Evolutionary conservation across 1,140 invertebrate species (phyloP), one percentile per base, ranked within the genome.

Genomic region (Micrasema minimum): DNA sequence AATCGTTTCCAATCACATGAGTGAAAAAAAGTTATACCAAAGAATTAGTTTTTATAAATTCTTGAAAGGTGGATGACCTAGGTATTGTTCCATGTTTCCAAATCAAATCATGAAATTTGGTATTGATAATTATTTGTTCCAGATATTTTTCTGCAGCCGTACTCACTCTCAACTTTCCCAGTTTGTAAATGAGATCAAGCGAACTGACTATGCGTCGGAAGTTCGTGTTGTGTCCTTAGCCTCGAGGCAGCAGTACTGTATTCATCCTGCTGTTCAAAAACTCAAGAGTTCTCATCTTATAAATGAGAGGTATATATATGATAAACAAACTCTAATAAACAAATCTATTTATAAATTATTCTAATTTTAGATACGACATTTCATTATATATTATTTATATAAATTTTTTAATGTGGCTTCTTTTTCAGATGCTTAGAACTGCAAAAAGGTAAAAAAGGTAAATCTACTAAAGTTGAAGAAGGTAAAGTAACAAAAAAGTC

Each of bases 141-240:
- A 97, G 90, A 92, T 99, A 72, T 96, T 92, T 77, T 98, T 95
- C 83, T 96, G 95, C 77, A 98, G 96, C 72, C 87, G 97, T 80
- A 99, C 97, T 31, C 97, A 99, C 85, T 98, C 96, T 7, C 97
- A 99, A 80, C 82, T 99, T 22, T 89, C 93, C 1, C 97, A 99
- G 81, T 96, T 99, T 86, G 89, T 98, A 23, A 87, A 90, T 59
- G 97, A 99, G 87, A 86, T 99, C 0, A 90, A 93, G 72, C 91
- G 91, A 78, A 98, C 94, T 75, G 87, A 89, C 6, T 97, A 92
- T 83, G 86, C 85, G 26, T 81, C 90, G 41, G 81, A 89, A 72
- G 84, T 92, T 16, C 88, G 93, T 70, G 88, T 96, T n/a, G 87
- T 95, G 0, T 90, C 94, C 14, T 83, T 99, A 67, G 95, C 93